Percentiles rank a stretch among this genome's conserved stretches.
These are phyloP conservation scores for Tetragonula carbonaria DNA, from an alignment of 2,888 invertebrate genomes.

Conservation along the genomic window DNA sequence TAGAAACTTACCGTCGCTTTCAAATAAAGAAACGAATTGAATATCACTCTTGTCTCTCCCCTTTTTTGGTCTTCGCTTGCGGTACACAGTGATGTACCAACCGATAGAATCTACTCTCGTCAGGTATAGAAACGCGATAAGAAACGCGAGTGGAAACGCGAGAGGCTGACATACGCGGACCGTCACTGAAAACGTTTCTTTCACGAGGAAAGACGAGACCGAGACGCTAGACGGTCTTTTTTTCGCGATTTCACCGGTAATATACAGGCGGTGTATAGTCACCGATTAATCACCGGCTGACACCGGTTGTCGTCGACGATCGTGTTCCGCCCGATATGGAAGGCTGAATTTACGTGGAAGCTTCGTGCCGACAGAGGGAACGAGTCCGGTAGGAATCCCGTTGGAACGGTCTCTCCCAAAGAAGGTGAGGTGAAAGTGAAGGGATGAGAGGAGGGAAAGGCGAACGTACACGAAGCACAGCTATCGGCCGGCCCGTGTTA, in stretches of 20 bases:
- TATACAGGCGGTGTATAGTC: constrained; percentile 24
- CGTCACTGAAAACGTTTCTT: constrained; percentile 25
- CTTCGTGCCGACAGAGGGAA: constrained; percentile 41
- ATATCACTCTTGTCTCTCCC: not conserved
- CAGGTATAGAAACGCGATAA: not conserved
- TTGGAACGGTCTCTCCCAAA: constrained; percentile 39
- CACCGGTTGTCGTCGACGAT: constrained; percentile 42
- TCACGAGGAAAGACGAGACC: constrained; percentile 31
- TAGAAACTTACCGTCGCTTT: too few relatives aligned
- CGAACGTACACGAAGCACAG: constrained; percentile 20
- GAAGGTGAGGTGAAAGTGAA: constrained; percentile 56
- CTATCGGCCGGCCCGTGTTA: constrained; percentile 41
- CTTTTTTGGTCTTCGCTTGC: not conserved
- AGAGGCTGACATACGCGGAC: not conserved
- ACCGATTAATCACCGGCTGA: constrained; percentile 60
- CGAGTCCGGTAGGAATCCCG: constrained; percentile 51
- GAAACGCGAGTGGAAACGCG: not conserved
- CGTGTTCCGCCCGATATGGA: constrained; percentile 59
- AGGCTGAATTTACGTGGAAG: constrained; percentile 55
- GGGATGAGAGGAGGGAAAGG: constrained; percentile 29
- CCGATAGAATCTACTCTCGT: not conserved
- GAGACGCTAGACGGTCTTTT: constrained; percentile 28
- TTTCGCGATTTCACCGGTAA: constrained; percentile 42
- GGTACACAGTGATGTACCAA: not conserved
- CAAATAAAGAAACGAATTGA: not conserved